Percentiles rank a stretch among this genome's conserved stretches.
Conservation (phyloP, 2,888 invertebrate species). For the Xestoiulus laeticollis region DNA sequence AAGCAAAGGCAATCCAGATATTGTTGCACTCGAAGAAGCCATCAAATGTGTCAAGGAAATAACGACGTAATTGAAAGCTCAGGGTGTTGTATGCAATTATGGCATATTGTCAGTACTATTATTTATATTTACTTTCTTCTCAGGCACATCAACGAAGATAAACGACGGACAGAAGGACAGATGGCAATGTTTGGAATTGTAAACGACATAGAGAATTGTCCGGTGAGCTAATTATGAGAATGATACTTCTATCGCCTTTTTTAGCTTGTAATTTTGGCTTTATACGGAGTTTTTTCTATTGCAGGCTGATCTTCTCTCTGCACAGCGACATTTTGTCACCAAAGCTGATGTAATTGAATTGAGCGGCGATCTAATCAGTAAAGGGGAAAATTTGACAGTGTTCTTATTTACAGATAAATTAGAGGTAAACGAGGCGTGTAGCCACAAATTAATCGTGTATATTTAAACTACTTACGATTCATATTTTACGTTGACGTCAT, state of each 20-base stretch:
- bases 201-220: slow-evolving; percentile 98
- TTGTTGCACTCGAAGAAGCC: slow-evolving; percentile 83
- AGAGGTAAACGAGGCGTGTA: slow-evolving; percentile 73
- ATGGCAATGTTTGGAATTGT: slow-evolving; percentile 96
- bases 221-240: slow-evolving; percentile 69
- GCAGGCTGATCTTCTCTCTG: slow-evolving; percentile 89
- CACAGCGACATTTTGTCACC: slow-evolving; percentile 88
- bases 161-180: slow-evolving; percentile 94
- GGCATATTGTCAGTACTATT: background rate
- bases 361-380: slow-evolving; percentile 75
- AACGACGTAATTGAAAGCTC: slow-evolving; percentile 71
- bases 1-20: slow-evolving; percentile 85
- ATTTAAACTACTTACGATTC: too few species aligned
- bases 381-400: slow-evolving; percentile 85
- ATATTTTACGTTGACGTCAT: background rate
- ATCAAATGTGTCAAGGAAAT: slow-evolving; percentile 89
- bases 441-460: background rate
- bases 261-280: background rate
- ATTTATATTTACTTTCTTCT: background rate
- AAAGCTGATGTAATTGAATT: slow-evolving; percentile 91
- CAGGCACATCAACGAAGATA: slow-evolving; percentile 94
- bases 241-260: background rate
- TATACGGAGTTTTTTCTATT: slow-evolving; percentile 42
- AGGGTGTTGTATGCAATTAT: background rate
- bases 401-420: slow-evolving; percentile 95